These are phyloP conservation scores for Centropus unirufus DNA, from an alignment of 2,113 vertebrate species.

Conservation along the genomic window DNA sequence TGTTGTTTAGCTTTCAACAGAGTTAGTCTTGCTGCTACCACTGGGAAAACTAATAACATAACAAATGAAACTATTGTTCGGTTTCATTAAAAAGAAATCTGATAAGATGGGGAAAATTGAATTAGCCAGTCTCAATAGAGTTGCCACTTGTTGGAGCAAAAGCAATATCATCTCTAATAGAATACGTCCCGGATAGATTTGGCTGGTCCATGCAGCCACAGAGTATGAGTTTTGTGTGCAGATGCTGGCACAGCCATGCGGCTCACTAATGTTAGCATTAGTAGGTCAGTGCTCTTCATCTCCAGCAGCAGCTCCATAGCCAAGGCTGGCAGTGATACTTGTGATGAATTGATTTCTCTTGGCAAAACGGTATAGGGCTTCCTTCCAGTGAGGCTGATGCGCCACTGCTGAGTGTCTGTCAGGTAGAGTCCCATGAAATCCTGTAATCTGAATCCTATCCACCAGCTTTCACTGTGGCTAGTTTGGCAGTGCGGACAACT, in stretches of 20 bases:
- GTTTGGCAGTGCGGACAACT: neutral
- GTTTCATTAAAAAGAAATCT: conserved; percentile 84
- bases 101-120: conserved; percentile 81
- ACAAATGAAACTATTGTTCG: conserved; percentile 82
- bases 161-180: conserved; percentile 73
- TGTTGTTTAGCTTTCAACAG: conserved; percentile 47
- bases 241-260: conserved; percentile 42
- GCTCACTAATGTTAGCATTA: conserved; percentile 57
- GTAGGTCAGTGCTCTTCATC: conserved; percentile 43
- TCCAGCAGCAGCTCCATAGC: conserved; percentile 5
- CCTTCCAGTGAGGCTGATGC: conserved; percentile 50
- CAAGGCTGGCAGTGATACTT: conserved; percentile 48
- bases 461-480: accelerated
- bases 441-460: accelerated
- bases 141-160: conserved; percentile 72
- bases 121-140: conserved; percentile 77
- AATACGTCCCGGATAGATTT: conserved; percentile 71
- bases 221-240: conserved; percentile 20
- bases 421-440: neutral
- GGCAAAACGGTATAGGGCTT: conserved; percentile 40
- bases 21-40: conserved; percentile 66
- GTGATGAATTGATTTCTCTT: conserved; percentile 63
- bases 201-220: conserved; percentile 52
- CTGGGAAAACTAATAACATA: conserved; percentile 78
- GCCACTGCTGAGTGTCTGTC: neutral